A percentile compares a stretch with the other conserved stretches of the same genome.
Conservation (phyloP, 2,797 vertebrate genomes). For the Echiichthys vipera region DNA sequence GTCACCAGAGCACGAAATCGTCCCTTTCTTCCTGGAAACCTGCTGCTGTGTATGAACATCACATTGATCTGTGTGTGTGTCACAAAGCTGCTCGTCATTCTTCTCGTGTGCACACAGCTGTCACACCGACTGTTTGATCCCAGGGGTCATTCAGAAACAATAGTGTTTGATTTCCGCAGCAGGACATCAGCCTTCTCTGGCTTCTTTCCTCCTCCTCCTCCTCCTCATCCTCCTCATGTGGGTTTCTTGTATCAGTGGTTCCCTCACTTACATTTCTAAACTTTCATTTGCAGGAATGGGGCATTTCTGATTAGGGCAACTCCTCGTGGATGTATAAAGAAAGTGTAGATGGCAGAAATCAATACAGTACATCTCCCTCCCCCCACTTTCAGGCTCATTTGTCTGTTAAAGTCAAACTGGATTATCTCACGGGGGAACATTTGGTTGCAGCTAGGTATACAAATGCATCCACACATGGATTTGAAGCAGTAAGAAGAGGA, state of each 20-base stretch:
- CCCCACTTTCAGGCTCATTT: neutral
- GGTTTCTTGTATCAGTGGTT: neutral
- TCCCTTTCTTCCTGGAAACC: neutral
- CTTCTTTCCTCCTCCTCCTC: conserved; percentile 15
- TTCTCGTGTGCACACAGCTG: conserved; percentile 32
- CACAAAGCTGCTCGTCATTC: conserved; percentile 41
- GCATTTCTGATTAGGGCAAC: conserved; percentile 6
- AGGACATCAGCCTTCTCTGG: conserved; percentile 28
- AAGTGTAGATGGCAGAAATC: neutral
- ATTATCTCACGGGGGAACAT: too few species aligned
- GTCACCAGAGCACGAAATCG: neutral
- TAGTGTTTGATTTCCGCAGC: conserved; percentile 37
- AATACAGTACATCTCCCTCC: neutral
- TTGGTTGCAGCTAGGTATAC: too few species aligned
- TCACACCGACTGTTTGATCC: conserved; percentile 1
- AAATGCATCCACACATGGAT: too few species aligned
- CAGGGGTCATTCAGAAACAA: conserved; percentile 27
- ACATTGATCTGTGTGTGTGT: conserved; percentile 7
- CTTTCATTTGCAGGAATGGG: neutral
- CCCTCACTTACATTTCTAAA: conserved; percentile 12
- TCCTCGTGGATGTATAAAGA: neutral
- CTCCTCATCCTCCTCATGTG: conserved; percentile 9
- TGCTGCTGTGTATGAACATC: conserved; percentile 4
- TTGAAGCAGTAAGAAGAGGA: conserved; percentile 53
- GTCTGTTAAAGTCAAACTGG: too few species aligned